Percentiles rank a stretch among this genome's conserved stretches.
phyloP scores from a whole-genome alignment of 2,888 invertebrate species.

The Limnephilus auricula region DNA sequence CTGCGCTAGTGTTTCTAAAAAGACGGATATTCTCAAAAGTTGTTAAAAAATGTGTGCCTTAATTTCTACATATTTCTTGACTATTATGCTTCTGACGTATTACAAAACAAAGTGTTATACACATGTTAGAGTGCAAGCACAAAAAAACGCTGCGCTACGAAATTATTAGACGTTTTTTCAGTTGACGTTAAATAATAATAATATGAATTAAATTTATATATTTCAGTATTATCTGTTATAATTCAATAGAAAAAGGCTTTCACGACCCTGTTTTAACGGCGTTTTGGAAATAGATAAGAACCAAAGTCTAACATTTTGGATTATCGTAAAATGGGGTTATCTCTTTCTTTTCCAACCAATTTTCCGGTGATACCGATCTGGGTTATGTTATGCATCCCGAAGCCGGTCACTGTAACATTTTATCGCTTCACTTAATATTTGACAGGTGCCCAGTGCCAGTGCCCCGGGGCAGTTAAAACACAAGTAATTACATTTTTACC shows the following conservation, averaged over 20 bases:
- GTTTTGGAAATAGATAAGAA: neutral
- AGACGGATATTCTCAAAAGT: no score
- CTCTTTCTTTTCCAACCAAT: neutral
- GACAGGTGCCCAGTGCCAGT: neutral
- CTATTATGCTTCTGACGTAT: no score
- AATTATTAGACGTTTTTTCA: no score
- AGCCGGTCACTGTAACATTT: neutral
- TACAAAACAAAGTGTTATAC: no score
- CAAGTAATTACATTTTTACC: conserved; percentile 2
- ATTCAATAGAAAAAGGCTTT: neutral
- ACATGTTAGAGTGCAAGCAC: no score
- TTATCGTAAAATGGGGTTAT: neutral
- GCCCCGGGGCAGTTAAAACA: neutral
- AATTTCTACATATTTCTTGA: no score
- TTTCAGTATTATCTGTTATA: neutral
- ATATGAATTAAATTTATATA: neutral
- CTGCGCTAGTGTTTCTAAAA: no score
- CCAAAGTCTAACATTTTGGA: neutral
- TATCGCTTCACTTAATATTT: neutral
- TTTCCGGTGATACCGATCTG: neutral
- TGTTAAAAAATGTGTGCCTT: no score
- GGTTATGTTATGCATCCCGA: neutral
- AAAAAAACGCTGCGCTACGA: no score
- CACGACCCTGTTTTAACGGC: neutral
- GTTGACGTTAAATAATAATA: no score